Conservation (phyloP, 2,113 vertebrate genomes). For the Pipa parva region DNA sequence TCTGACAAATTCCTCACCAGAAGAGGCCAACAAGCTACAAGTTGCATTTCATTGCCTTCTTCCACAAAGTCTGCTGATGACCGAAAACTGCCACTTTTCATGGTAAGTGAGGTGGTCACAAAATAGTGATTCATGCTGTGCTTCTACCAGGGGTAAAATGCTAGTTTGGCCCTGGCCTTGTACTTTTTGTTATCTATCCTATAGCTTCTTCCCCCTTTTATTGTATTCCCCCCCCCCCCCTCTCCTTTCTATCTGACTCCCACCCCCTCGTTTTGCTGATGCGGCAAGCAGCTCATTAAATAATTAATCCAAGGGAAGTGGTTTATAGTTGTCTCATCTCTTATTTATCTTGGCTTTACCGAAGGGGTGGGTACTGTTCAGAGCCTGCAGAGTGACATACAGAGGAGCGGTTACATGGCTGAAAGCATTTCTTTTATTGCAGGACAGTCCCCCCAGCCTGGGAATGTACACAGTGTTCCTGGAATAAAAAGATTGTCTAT, state of each 20-base stretch:
- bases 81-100: too few relatives aligned
- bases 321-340: conserved; percentile 21
- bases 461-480: not conserved
- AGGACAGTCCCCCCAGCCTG: not conserved
- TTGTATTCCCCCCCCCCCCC: not conserved
- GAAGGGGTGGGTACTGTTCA: not conserved
- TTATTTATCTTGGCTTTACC: conserved; percentile 32
- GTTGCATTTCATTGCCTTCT: too few relatives aligned
- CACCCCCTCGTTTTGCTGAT: conserved; percentile 5
- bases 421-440: not conserved
- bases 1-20: too few relatives aligned
- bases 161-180: too few relatives aligned
- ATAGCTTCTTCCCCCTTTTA: too few relatives aligned
- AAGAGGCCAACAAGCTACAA: too few relatives aligned
- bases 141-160: too few relatives aligned
- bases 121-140: too few relatives aligned
- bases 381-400: not conserved
- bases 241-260: conserved; percentile 1
- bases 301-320: conserved; percentile 35
- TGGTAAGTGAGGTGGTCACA: too few relatives aligned
- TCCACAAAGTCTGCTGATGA: too few relatives aligned
- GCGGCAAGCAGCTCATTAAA: conserved; percentile 11
- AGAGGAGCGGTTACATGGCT: not conserved
- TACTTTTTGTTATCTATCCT: too few relatives aligned
- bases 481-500: not conserved